Evolutionary conservation across 2,888 invertebrate genomes (phyloP), one percentile per base, ranked within the genome.

Genomic region (Harpagoxenus sublaevis): DNA sequence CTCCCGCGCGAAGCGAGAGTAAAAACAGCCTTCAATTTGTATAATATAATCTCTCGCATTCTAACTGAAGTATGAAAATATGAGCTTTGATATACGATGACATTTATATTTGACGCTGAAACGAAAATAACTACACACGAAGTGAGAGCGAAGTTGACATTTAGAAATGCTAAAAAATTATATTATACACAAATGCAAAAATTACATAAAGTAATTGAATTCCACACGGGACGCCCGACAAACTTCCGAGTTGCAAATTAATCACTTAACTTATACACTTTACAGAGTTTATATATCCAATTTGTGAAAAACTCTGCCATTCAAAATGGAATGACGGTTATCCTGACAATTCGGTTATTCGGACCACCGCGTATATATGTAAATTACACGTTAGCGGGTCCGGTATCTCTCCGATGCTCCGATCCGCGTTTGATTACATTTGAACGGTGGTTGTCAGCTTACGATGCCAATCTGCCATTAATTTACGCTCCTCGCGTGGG

Each of bases 371-470:
- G 8, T 15, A 3, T 28, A 57, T 28, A 57, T 6, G 31, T 45
- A 57, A 35, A 55, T 73, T 42, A 48, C 48, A 8, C 18, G 31
- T 15, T 15, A 31, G 9, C 53, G 31, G n/a, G n/a, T 1, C 18
- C 28, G 55, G 35, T 42, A 18, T 28, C 18, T 42, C 53, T 12
- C 9, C 15, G 77, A 15, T 2, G 15, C 55, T 23, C n/a, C 15
- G 77, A 15, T 2, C n/a, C 55, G 55, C 45, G 57, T 68, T 31
- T 57, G 70, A 78, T 78, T 68, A 78, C 78, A 78, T 42, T 68
- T 68, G 70, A 68, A 70, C 70, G 55, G 55, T 15, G 57, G 45
- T 78, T 78, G 70, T 68, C 78, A 78, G 78, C 45, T 78, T 45
- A 78, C 78, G 55, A 68, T 39, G 35, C 55, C 70, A 68, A 68